Conservation (phyloP, 2,797 vertebrate species). For the Lacerta viridis region DNA sequence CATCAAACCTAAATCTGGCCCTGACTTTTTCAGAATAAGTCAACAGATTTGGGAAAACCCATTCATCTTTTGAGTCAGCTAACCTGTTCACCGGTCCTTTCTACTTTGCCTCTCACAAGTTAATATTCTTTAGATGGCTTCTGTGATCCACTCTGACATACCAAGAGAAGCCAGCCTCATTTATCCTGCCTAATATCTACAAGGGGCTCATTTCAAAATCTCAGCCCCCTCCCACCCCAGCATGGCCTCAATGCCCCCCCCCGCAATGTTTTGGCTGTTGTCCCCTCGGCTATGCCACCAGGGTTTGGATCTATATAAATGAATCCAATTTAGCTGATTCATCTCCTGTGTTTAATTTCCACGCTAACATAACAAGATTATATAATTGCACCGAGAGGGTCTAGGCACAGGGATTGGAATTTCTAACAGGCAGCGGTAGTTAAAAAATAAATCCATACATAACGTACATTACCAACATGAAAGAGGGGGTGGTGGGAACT, state of each 20-base stretch:
- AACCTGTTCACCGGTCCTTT: not conserved
- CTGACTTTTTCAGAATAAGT: too few relatives aligned
- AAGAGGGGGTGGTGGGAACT: not conserved
- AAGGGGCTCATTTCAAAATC: accelerated
- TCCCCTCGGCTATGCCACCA: not conserved
- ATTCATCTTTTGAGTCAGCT: not conserved
- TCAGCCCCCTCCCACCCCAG: accelerated
- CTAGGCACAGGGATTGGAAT: not conserved
- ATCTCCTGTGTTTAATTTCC: conserved; percentile 59
- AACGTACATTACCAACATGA: not conserved
- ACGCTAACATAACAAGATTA: conserved; percentile 55
- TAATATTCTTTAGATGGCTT: accelerated
- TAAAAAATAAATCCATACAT: not conserved
- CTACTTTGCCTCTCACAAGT: too few relatives aligned
- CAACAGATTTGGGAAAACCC: not conserved
- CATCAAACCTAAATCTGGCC: too few relatives aligned
- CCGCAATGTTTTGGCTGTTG: accelerated
- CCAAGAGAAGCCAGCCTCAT: accelerated
- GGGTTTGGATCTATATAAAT: not conserved
- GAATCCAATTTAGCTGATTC: conserved; percentile 51
- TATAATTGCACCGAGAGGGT: conserved; percentile 32
- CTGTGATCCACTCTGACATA: accelerated
- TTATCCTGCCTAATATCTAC: not conserved
- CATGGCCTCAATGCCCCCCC: accelerated
- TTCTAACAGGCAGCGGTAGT: conserved; percentile 24